Base-by-base conservation (phyloP, 2,113 vertebrate genomes). In the Catharus minimus region DNA sequence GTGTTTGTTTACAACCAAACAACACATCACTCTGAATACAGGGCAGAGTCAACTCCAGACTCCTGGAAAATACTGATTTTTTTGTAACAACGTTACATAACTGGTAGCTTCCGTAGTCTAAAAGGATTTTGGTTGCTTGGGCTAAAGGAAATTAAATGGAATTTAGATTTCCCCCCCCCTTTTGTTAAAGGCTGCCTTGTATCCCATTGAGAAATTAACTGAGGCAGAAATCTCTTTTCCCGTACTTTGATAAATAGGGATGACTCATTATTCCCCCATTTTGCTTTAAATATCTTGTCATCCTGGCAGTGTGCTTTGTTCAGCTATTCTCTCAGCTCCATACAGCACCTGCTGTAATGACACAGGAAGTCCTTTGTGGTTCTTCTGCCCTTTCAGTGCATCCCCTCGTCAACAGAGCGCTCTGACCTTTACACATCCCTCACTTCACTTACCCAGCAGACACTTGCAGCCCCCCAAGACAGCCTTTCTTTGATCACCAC, bases 231-330 rank as follows among this genome's bases (percentile, higher is more conserved):
- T 74, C 75, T 74, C 53, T 74, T 77, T 41, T n/a, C 53, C 20
- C 88, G 39, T 43, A 50, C 46, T 88, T 69, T 24, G 77, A 52
- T 65, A 83, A 85, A 85, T 1, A 5, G 13, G 20, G 50, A 75
- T 94, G 93, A 88, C 32, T 94, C 90, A 94, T n/a, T 46, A 77
- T 86, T 93, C 78, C 53, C 56, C 22, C 41, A 57, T 65, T 91
- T 91, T 80, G 41, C 82, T 90, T 91, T 86, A 88, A 94, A 78
- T 53, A 83, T 19, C 88, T 41, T 64, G 39, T 23, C 82, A 77
- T 55, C 39, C 2, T 38, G 53, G 76, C n/a, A 83, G 75, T 92
- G 90, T 80, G 47, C 82, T 89, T 93, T 83, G 68, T 83, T 89
- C 80, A 86, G 65, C 77, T 71, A 5, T 67, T 71, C 64, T 80